Evolutionary conservation across 2,113 vertebrate species (phyloP).

Genomic region (Lophotis ruficrista): DNA sequence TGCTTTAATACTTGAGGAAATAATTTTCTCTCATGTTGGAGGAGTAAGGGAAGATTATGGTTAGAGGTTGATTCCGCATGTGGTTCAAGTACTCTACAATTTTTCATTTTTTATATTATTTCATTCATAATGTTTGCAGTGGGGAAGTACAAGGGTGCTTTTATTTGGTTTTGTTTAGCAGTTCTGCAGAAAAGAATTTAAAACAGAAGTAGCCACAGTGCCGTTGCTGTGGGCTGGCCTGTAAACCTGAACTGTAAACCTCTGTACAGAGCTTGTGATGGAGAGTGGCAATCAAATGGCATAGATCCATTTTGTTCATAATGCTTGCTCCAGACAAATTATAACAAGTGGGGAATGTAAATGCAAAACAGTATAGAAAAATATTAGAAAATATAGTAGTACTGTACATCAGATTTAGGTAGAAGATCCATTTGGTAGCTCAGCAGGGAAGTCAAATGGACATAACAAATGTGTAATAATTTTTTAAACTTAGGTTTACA

Average conservation of each 20-base stretch:
- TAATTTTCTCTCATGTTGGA: slow-evolving; percentile 3
- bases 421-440: not conserved
- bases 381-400: not conserved
- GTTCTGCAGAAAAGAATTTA: not conserved
- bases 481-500: not conserved
- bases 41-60: slow-evolving; percentile 47
- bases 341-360: not conserved
- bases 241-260: not conserved
- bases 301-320: not conserved
- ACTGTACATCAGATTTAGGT: not conserved
- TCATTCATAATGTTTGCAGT: not conserved
- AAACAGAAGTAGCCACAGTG: not conserved
- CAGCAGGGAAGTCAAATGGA: not conserved
- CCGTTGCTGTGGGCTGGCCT: not conserved
- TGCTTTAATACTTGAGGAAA: slow-evolving; percentile 29
- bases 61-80: slow-evolving; percentile 28
- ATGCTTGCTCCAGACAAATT: not conserved
- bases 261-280: not conserved
- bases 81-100: slow-evolving; percentile 25
- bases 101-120: slow-evolving; percentile 10
- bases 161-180: slow-evolving; percentile 36
- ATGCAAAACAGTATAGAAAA: not conserved
- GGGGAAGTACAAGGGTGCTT: not conserved
- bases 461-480: not conserved
- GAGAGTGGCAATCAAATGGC: not conserved